Evolutionary conservation across 2,113 vertebrate species (phyloP), one percentile per base, ranked within the genome.

Genomic region (Engystomops pustulosus): DNA sequence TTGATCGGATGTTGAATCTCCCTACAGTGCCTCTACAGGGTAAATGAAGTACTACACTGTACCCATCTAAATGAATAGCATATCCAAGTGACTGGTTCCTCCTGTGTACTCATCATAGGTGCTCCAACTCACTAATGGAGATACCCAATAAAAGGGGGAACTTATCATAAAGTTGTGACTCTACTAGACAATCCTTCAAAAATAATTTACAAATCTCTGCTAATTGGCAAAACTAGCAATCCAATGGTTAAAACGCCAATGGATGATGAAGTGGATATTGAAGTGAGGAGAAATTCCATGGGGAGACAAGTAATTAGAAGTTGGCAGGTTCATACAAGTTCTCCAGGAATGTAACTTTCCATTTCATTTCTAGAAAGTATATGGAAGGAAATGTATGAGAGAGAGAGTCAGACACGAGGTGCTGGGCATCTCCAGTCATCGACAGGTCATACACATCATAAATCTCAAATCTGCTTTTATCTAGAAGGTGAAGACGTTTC

Each of bases 311-410:
- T 17, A 67, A 67, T 80, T 67, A 80, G 36, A 12, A 30, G 55
- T 20, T 25, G 41, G 58, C 78, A 80, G 58, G 78, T 47, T 65
- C 60, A 17, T 67, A 80, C 78, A 80, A 11, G 78, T 41, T 67
- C 41, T 25, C 25, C 41, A 65, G 58, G 58, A 80, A 80, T 80
- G 58, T 32, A 32, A 80, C 41, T 80, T 80, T 47, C 58, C 41
- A 32, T 20, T 14, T 67, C 7, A 49, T 27, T n/a, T 62, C 17
- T 53, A 58, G 20, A 79, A n/a, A 0, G 10, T 20, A 14, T 4
- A 47, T 75, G 30, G 47, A 18, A 79, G 76, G 53, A 60, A 41
- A 49, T 34, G 14, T 6, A n/a, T n/a, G 17, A 55, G 55, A 32
- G 6, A 10, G 8, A 0, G 4, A 32, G 18, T 53, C 30, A 34